Percentiles rank a stretch among this genome's conserved stretches.
Conservation (phyloP, 2,113 vertebrate genomes). For the Phalacrocorax aristotelis region DNA sequence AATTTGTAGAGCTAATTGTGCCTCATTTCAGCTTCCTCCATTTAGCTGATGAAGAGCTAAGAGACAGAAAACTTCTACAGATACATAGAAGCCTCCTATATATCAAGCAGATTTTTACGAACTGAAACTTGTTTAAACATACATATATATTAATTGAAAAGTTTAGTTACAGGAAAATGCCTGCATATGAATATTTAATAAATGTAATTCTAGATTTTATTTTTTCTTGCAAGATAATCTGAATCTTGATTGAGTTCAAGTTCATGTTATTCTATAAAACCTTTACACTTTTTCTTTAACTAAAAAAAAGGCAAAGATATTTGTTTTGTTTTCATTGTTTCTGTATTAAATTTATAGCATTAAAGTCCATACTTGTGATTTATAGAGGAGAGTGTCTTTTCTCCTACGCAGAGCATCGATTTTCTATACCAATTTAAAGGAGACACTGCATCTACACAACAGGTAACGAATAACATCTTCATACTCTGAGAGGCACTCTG, state of each 20-base stretch:
- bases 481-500: slow-evolving; percentile 24
- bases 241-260: background rate
- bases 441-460: background rate
- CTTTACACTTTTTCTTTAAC: slow-evolving; percentile 23
- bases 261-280: background rate
- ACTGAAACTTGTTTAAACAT: background rate
- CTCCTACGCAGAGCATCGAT: slow-evolving; percentile 41
- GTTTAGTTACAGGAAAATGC: background rate
- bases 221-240: background rate
- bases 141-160: background rate
- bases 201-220: background rate
- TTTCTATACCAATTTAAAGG: slow-evolving; percentile 61
- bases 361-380: slow-evolving; percentile 37
- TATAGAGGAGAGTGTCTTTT: slow-evolving; percentile 30
- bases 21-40: slow-evolving; percentile 36
- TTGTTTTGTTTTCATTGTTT: slow-evolving; percentile 43
- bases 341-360: slow-evolving; percentile 49
- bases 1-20: slow-evolving; percentile 58
- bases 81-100: background rate
- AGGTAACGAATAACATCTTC: slow-evolving; percentile 57
- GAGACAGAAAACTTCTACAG: slow-evolving; percentile 6
- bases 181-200: background rate
- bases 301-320: background rate
- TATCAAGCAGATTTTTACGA: background rate
- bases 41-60: slow-evolving; percentile 51